A percentile compares a stretch with the other conserved stretches of the same genome.
Conservation (phyloP, 2,888 invertebrate species). For the Pristionchus maxplancki region DNA sequence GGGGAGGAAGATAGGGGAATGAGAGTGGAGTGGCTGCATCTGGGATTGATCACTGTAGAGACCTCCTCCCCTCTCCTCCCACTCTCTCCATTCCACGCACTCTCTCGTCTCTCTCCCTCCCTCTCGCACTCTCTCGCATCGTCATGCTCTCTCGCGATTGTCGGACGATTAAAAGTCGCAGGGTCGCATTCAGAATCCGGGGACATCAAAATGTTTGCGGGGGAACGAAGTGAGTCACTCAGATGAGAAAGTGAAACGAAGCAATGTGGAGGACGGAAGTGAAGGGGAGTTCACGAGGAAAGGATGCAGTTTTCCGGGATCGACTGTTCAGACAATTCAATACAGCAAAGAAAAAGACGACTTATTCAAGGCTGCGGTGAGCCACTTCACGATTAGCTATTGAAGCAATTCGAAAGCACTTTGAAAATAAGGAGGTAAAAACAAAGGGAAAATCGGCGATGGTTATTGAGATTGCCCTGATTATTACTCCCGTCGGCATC, state of each 20-base stretch:
- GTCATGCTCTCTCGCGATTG: conserved; percentile 30
- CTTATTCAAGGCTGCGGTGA: too few species aligned
- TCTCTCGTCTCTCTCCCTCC: not conserved
- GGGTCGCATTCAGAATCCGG: not conserved
- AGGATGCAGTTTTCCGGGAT: not conserved
- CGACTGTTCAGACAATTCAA: too few species aligned
- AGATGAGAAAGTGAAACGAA: not conserved
- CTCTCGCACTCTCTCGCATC: not conserved
- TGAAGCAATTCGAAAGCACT: too few species aligned
- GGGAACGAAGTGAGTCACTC: not conserved
- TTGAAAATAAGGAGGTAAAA: too few species aligned
- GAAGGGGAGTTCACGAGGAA: not conserved
- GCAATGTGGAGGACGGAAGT: not conserved
- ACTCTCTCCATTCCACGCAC: conserved; percentile 5
- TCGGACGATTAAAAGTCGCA: conserved; percentile 12
- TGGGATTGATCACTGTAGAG: conserved; percentile 42
- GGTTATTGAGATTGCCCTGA: not conserved
- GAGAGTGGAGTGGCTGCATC: conserved; percentile 4
- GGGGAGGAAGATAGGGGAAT: not conserved
- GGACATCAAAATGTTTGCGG: conserved; percentile 38
- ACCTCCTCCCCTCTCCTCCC: not conserved
- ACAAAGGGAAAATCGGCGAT: not conserved
- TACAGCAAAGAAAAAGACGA: too few species aligned
- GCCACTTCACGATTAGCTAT: too few species aligned
- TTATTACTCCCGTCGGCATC: not conserved